phyloP scores from a whole-genome alignment of 2,797 vertebrate genomes.

The Pseudotriccus pelzelni region DNA sequence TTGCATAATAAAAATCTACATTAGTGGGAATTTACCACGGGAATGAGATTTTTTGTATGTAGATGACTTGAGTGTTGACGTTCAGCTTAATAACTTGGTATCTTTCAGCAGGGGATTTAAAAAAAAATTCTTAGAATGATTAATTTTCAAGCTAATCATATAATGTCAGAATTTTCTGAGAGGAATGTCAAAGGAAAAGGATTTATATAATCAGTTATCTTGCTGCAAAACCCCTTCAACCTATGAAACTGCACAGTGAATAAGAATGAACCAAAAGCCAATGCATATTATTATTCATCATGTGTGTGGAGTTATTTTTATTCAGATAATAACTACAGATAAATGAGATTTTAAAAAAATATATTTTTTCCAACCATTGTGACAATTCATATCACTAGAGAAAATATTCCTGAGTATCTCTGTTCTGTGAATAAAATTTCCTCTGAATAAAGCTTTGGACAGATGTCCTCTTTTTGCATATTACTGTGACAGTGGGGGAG shows the following conservation, averaged over 20 bases:
- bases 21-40: background rate
- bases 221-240: background rate
- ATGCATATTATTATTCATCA: background rate
- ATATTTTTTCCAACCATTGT: background rate
- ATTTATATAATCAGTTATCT: background rate
- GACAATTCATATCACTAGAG: background rate
- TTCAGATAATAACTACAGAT: background rate
- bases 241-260: background rate
- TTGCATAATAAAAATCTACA: background rate
- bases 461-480: background rate
- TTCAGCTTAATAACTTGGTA: slow-evolving; percentile 1
- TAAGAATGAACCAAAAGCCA: background rate
- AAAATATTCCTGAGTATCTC: background rate
- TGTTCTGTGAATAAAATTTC: background rate
- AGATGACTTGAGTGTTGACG: background rate
- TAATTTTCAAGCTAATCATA: slow-evolving; percentile 21
- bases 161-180: slow-evolving; percentile 26
- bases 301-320: background rate
- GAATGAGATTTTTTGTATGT: background rate
- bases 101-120: background rate
- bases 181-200: background rate
- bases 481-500: background rate
- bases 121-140: background rate
- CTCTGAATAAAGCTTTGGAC: background rate
- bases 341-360: background rate